These are phyloP conservation scores for Panagrolaimus sp. DNA, from an alignment of 1,140 invertebrate genomes.

Conservation along the genomic window DNA sequence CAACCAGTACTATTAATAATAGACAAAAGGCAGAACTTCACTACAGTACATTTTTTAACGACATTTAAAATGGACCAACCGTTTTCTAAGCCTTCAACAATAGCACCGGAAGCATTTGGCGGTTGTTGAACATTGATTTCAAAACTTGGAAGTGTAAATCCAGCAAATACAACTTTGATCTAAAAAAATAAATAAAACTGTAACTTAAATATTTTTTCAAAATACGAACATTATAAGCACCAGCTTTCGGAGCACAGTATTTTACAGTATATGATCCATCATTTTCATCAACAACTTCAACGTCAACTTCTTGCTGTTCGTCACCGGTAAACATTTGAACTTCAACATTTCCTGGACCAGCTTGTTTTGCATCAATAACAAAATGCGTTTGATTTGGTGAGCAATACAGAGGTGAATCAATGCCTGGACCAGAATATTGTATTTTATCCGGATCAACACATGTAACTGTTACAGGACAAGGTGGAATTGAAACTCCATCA, in stretches of 20 bases:
- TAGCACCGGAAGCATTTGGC: constrained; percentile 78
- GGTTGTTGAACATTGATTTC: constrained; percentile 72
- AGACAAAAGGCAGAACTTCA: neutral
- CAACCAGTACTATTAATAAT: neutral
- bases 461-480: constrained; percentile 7
- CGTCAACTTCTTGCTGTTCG: constrained; percentile 64
- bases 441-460: constrained; percentile 4
- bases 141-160: constrained; percentile 73
- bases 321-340: constrained; percentile 66
- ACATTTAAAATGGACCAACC: constrained; percentile 68
- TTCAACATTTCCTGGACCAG: constrained; percentile 73
- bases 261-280: constrained; percentile 75
- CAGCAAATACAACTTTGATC: constrained; percentile 68
- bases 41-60: neutral
- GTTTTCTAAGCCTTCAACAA: constrained; percentile 77
- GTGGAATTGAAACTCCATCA: constrained; percentile 3
- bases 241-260: constrained; percentile 68
- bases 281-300: constrained; percentile 72
- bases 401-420: constrained; percentile 8
- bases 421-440: constrained; percentile 7
- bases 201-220: too few species aligned
- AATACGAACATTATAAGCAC: constrained; percentile 64
- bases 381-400: constrained; percentile 64
- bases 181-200: too few species aligned
- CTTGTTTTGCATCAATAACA: constrained; percentile 73